A percentile compares a stretch with the other conserved stretches of the same genome.
Conservation (phyloP, 2,888 invertebrate species). For the Zonitis immaculata region DNA sequence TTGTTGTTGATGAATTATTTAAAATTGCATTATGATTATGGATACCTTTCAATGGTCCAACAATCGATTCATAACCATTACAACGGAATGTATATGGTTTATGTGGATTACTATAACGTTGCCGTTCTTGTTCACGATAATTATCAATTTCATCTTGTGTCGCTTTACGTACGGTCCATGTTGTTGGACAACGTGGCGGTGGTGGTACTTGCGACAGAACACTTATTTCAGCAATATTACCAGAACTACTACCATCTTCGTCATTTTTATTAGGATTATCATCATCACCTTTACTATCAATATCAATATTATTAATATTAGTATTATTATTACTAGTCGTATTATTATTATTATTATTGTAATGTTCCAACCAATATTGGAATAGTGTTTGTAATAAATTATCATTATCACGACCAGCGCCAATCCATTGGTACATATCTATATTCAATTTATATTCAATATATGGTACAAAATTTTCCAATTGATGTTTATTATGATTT, state of each 20-base stretch:
- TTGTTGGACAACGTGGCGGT: slow-evolving; percentile 65
- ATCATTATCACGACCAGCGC: slow-evolving; percentile 87
- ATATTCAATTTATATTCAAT: slow-evolving; percentile 73
- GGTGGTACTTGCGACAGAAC: slow-evolving; percentile 52
- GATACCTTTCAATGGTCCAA: slow-evolving; percentile 65
- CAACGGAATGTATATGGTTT: slow-evolving; percentile 79
- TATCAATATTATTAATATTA: too few relatives aligned
- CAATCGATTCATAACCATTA: slow-evolving; percentile 80
- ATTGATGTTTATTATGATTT: slow-evolving; percentile 49
- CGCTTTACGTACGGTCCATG: slow-evolving; percentile 78
- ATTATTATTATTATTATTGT: too few relatives aligned
- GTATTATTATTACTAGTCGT: too few relatives aligned
- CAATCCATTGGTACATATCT: slow-evolving; percentile 87
- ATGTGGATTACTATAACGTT: slow-evolving; percentile 83
- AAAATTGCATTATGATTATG: slow-evolving; percentile 57
- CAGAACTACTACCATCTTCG: too few relatives aligned
- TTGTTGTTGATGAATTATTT: not conserved
- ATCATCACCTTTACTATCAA: too few relatives aligned
- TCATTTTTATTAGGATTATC: slow-evolving; percentile 43
- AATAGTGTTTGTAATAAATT: slow-evolving; percentile 69
- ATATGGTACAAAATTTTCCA: slow-evolving; percentile 84
- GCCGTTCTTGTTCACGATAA: slow-evolving; percentile 75
- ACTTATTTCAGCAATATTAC: slow-evolving; percentile 40
- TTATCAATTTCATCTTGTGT: slow-evolving; percentile 70
- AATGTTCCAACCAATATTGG: slow-evolving; percentile 71